These are phyloP conservation scores for Crotalus horridus DNA, from an alignment of 2,113 vertebrate species.

Conservation along the genomic window DNA sequence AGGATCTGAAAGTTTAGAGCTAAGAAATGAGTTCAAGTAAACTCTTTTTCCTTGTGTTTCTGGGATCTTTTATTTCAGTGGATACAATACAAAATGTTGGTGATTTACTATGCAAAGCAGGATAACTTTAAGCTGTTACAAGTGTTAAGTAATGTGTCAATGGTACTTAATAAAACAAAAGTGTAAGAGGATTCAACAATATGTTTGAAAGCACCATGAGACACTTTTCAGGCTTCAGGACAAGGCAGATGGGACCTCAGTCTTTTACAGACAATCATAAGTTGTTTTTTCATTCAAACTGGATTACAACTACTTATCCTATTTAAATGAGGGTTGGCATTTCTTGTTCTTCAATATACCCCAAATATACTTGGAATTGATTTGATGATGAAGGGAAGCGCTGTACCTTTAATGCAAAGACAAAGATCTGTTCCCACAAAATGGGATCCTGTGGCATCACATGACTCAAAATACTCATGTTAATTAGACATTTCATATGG, in stretches of 20 bases:
- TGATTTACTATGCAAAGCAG: background rate
- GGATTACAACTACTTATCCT: background rate
- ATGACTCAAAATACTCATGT: background rate
- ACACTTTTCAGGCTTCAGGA: background rate
- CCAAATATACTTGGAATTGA: background rate
- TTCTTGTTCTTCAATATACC: background rate
- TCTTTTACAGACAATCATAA: background rate
- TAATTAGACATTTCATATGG: background rate
- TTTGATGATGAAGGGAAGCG: background rate
- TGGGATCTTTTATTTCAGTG: background rate
- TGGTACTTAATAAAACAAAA: background rate
- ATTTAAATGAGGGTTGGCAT: background rate
- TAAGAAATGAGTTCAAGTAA: background rate
- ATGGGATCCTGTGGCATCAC: background rate
- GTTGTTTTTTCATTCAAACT: background rate
- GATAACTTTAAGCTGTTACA: background rate
- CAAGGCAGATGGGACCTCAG: background rate
- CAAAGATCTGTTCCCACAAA: background rate
- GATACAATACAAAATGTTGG: background rate
- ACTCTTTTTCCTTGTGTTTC: background rate
- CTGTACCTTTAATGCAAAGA: background rate
- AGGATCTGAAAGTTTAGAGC: background rate
- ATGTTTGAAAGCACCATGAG: background rate
- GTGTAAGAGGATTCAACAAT: background rate
- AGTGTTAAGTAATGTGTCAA: background rate